Percentiles rank a stretch among this genome's conserved stretches.
phyloP scores from a whole-genome alignment of 2,888 invertebrate species.

The Drosophila longiperda region DNA sequence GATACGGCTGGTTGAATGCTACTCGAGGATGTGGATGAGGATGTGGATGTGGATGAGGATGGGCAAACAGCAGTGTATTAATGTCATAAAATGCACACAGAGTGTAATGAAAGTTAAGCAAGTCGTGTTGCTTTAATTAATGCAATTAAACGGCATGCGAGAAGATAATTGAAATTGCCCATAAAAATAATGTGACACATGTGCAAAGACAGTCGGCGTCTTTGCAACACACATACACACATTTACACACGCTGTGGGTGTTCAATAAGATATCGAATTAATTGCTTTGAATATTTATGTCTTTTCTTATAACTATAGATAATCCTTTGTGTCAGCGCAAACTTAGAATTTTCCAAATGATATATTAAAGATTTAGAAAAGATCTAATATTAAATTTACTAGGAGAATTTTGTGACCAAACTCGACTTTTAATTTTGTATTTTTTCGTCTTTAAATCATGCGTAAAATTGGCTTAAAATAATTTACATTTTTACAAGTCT shows the following conservation, averaged over 20 bases:
- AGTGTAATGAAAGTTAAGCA: constrained; percentile 72
- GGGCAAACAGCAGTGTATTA: constrained; percentile 27
- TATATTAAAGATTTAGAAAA: neutral
- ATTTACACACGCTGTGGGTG: neutral
- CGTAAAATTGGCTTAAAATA: neutral
- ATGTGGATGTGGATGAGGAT: neutral
- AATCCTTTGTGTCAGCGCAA: neutral
- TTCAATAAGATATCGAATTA: constrained; percentile 10
- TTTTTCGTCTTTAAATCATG: neutral
- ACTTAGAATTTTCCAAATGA: neutral
- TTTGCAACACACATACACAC: neutral
- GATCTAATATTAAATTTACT: neutral
- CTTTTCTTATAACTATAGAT: neutral
- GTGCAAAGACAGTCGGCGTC: constrained; percentile 15
- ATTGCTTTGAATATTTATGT: neutral
- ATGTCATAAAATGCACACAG: constrained; percentile 48
- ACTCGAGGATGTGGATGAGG: neutral
- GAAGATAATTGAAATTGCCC: constrained; percentile 69
- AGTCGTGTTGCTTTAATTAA: constrained; percentile 75
- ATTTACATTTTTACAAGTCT: neutral
- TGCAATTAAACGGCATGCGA: constrained; percentile 69
- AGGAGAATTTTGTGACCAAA: fast-evolving
- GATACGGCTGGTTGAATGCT: constrained; percentile 36
- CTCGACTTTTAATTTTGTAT: neutral
- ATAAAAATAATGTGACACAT: constrained; percentile 52